Conservation (phyloP, 1,140 invertebrate genomes). For the Drosophila kurseongensis region DNA sequence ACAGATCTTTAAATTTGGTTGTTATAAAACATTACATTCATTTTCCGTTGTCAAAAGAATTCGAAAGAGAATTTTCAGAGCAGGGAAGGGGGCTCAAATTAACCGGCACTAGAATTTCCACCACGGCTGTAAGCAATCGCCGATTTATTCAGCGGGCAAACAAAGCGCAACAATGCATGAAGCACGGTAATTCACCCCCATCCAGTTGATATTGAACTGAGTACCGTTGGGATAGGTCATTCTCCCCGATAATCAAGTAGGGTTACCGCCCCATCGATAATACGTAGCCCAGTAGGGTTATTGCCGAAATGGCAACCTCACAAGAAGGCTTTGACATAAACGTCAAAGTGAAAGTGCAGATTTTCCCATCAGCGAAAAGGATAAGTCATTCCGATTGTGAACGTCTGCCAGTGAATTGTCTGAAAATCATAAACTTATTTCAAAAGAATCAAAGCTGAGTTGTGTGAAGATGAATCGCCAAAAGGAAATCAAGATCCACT, state of each 20-base stretch:
- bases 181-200: neutral
- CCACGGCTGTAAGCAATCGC: too few relatives aligned
- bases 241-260: neutral
- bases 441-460: neutral
- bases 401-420: neutral
- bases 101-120: too few relatives aligned
- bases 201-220: slow-evolving; percentile 10
- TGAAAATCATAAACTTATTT: neutral
- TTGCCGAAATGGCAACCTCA: neutral
- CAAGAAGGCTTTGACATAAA: neutral
- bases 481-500: neutral
- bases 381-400: neutral
- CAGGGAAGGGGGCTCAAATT: too few relatives aligned
- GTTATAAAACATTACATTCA: too few relatives aligned
- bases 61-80: too few relatives aligned
- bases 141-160: neutral
- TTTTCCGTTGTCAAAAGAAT: too few relatives aligned
- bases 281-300: neutral
- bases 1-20: too few relatives aligned
- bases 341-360: neutral
- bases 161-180: neutral
- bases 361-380: neutral
- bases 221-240: slow-evolving; percentile 17
- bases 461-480: neutral
- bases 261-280: neutral